Evolutionary conservation across 2,888 invertebrate genomes (phyloP).

Genomic region (Trichopria drosophilae): DNA sequence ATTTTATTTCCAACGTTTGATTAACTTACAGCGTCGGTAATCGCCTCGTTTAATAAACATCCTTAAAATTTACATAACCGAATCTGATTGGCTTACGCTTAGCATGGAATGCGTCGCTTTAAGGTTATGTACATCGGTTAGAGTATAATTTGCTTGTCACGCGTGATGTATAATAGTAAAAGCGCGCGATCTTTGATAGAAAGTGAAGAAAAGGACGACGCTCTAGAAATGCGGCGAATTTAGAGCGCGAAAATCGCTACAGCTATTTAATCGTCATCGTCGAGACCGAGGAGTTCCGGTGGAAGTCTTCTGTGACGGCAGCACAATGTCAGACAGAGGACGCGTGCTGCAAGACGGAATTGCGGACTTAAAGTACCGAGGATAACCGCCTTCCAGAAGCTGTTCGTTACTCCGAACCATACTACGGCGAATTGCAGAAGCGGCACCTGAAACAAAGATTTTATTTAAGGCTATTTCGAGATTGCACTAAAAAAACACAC

Average conservation of each 20-base stretch:
- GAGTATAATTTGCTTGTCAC: no score
- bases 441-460: slow-evolving; percentile 64
- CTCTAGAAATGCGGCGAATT: slow-evolving; percentile 45
- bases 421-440: slow-evolving; percentile 89
- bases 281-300: slow-evolving; percentile 83
- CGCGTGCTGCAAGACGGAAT: slow-evolving; percentile 85
- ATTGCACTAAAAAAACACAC: no score
- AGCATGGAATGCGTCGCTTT: no score
- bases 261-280: slow-evolving; percentile 73
- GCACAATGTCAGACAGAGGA: slow-evolving; percentile 85
- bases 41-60: no score
- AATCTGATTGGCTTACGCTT: no score
- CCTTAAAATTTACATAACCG: no score
- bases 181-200: slow-evolving; percentile 26
- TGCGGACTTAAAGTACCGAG: slow-evolving; percentile 88
- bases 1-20: no score
- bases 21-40: no score
- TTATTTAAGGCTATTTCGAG: no score
- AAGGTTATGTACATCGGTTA: no score
- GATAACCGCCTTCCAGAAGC: slow-evolving; percentile 93
- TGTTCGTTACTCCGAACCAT: slow-evolving; percentile 93
- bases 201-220: slow-evolving; percentile 39
- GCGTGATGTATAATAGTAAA: no score
- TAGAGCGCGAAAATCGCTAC: not conserved
- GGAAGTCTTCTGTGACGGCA: slow-evolving; percentile 84